Evolutionary conservation across 2,797 vertebrate genomes (phyloP), one percentile per base, ranked within the genome.

Genomic region (Monodelphis domestica): DNA sequence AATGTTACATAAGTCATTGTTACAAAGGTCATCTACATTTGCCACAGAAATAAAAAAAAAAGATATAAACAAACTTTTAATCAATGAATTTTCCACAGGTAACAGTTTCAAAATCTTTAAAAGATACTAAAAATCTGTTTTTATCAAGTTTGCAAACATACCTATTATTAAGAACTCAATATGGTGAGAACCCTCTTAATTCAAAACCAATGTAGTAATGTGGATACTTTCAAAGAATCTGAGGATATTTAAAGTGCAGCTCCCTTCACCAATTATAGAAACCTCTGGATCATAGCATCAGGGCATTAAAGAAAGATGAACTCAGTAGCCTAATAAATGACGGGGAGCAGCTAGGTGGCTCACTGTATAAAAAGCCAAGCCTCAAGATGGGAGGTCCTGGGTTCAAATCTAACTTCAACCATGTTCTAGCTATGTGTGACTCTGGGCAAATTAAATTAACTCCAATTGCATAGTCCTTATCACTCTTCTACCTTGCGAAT

Each of bases 71-170:
- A 94, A 89, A 21, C 91, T 92, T 94, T 87, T 45, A 95, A 89
- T 91, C 33, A 95, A 91, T 33, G 63, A 63, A 70, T 17, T 70
- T 70, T 38, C 63, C 38, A 70, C n/a, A 70, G 63, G n/a, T 38
- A 6, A 70, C 21, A 29, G 15, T 21, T 63, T 45, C 53, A 26
- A 12, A 12, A 95, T 55, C 28, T 93, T 95, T 52, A 93, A 30
- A 95, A 12, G 93, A 92, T 84, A 4, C 54, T 92, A 95, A 93
- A 84, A 92, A 91, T 3, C 89, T 70, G 12, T 95, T 97, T 92
- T 95, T 50, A 94, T 92, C 91, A 95, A 93, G 29, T 94, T 12
- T 94, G 56, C 6, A 94, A 92, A 91, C 92, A 30, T 57, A 89
- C 52, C 29, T 91, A 91, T 94, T 93, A 59, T 59, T 93, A 33